Evolutionary conservation across 2,797 vertebrate genomes (phyloP).

Genomic region (Phrynocephalus guinanensis): DNA sequence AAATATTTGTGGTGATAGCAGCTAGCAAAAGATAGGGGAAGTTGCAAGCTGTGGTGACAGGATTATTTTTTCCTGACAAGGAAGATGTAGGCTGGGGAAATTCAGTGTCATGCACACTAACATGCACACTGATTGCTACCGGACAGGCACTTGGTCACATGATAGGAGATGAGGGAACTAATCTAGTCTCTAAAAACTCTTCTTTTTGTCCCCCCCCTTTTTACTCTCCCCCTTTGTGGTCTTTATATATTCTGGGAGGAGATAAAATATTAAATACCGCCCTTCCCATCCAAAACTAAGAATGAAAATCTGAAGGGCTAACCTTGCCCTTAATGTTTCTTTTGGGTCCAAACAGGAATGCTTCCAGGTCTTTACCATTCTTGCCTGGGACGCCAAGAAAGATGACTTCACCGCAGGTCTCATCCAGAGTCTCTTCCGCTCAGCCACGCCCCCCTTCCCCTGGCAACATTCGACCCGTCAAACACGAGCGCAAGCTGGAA

Average conservation of each 20-base stretch:
- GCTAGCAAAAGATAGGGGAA: too few species aligned
- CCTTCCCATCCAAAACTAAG: background rate
- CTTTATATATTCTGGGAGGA: background rate
- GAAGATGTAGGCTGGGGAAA: background rate
- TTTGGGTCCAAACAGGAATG: conserved; percentile 68
- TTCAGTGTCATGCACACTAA: background rate
- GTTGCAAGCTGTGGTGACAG: background rate
- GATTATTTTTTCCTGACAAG: background rate
- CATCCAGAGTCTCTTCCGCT: conserved; percentile 69
- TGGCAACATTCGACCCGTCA: conserved; percentile 89
- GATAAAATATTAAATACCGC: background rate
- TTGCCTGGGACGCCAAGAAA: conserved; percentile 82
- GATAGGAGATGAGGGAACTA: background rate
- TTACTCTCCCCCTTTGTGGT: background rate
- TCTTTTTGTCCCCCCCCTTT: background rate
- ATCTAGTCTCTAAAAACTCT: background rate
- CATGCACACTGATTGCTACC: background rate
- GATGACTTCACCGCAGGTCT: conserved; percentile 77
- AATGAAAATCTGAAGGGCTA: background rate
- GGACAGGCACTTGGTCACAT: background rate
- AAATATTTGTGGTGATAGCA: background rate
- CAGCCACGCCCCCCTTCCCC: conserved; percentile 82
- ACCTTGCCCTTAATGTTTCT: background rate
- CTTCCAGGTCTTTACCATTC: conserved; percentile 79
- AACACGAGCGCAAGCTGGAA: conserved; percentile 76